These are phyloP conservation scores for Calameuta idolon DNA, from an alignment of 2,888 invertebrate species.

Conservation along the genomic window DNA sequence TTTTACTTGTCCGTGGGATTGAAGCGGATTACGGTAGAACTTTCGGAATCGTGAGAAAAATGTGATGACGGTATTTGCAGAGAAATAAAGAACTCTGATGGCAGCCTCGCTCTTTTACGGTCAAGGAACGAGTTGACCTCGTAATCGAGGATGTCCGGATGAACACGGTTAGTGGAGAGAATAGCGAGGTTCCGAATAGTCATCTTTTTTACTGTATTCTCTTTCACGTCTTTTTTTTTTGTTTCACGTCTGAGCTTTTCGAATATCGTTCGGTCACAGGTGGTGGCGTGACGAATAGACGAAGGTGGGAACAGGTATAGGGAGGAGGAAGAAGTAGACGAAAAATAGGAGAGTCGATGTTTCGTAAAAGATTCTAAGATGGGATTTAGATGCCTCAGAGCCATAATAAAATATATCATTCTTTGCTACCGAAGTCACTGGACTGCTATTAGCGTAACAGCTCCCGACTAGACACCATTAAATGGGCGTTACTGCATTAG, in stretches of 20 bases:
- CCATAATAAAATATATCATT: slow-evolving; percentile 28
- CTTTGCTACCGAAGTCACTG: slow-evolving; percentile 36
- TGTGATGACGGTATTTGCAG: slow-evolving; percentile 25
- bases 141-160: background rate
- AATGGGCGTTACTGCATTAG: slow-evolving; percentile 37
- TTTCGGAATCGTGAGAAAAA: slow-evolving; percentile 21
- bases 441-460: slow-evolving; percentile 40
- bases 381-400: slow-evolving; percentile 21
- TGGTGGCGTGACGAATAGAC: background rate
- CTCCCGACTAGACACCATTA: slow-evolving; percentile 34
- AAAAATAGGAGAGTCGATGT: background rate
- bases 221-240: slow-evolving; percentile 17
- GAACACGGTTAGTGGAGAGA: background rate
- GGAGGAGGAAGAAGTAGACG: background rate
- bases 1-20: background rate
- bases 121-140: background rate
- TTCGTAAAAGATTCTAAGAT: background rate
- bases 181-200: background rate
- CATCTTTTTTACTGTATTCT: slow-evolving; percentile 14
- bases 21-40: background rate
- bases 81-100: slow-evolving; percentile 30
- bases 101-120: slow-evolving; percentile 21
- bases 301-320: background rate
- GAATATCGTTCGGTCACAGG: background rate
- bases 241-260: background rate